Base-by-base conservation (phyloP, 2,797 vertebrate genomes). In the Helarctos malayanus region DNA sequence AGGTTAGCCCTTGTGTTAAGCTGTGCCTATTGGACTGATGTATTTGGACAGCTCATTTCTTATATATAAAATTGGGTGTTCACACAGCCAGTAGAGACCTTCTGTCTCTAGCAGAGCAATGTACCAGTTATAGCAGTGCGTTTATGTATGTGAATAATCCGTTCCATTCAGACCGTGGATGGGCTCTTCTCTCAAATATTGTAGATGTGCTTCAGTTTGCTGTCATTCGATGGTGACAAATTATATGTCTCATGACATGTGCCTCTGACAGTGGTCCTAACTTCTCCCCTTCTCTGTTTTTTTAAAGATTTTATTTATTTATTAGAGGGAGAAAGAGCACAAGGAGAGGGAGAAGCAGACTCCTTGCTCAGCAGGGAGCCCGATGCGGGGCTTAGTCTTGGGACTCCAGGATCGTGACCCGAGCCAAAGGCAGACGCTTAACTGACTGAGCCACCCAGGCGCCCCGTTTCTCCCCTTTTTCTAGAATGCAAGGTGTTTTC, bases 131-230 rank as follows among this genome's bases (percentile, higher is more conserved):
- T 10, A 38, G 63, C 21, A 12, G 25, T 21, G 49, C 56, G 0
- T 56, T 38, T 23, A 0, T 49, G 3, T 65, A 10, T 57, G 0
- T 9, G 0, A 38, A 0, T 23, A 0, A 47, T 2, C 52, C 13
- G 2, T n/a, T 57, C 63, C 54, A 2, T 35, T 79, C 16, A n/a
- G 71, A 47, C 27, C 35, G 1, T 29, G 14, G 18, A 41, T 1
- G 2, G 3, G n/a, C 18, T 5, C 21, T 71, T 79, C 56, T 57
- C 56, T 52, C 12, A 38, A 21, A 57, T 38, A 52, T 1, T 65
- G 54, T 52, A 45, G n/a, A 52, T 69, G 35, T 45, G 80, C 63
- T 56, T 63, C 16, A 4, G 0, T 23, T 35, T 71, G 27, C 16
- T 15, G 1, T 29, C 6, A 35, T 27, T 18, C 2, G 52, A 69